Evolutionary conservation across 1,140 invertebrate species (phyloP).

Genomic region (Arion vulgaris): DNA sequence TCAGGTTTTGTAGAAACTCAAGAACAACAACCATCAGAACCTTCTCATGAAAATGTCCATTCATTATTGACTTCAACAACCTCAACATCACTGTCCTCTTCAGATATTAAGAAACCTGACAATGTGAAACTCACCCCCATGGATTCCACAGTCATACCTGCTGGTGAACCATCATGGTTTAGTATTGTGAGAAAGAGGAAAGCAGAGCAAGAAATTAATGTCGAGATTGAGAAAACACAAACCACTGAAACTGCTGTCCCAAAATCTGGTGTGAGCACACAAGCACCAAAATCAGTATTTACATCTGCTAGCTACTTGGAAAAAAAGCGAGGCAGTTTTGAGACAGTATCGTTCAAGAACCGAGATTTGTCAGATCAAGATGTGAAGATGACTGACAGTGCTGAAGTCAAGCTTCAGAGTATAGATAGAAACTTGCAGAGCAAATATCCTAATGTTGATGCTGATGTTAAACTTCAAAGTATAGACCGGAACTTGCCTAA

Average conservation of each 20-base stretch:
- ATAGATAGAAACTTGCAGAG: background rate
- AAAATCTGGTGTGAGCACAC: background rate
- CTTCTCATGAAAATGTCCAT: background rate
- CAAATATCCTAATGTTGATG: constrained; percentile 12
- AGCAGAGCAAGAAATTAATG: background rate
- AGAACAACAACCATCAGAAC: background rate
- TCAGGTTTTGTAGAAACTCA: background rate
- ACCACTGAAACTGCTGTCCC: background rate
- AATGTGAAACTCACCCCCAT: background rate
- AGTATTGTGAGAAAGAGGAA: constrained; percentile 34
- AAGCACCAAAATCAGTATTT: constrained; percentile 18
- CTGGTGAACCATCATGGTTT: constrained; percentile 18
- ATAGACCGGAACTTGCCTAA: background rate
- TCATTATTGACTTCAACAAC: constrained; percentile 19
- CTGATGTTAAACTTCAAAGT: background rate
- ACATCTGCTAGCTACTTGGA: constrained; percentile 24
- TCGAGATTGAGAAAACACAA: constrained; percentile 13
- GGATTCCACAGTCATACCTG: background rate
- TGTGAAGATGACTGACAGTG: background rate
- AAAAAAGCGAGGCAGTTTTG: constrained; percentile 23
- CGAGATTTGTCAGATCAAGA: background rate
- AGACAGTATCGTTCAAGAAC: background rate
- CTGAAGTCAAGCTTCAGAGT: background rate
- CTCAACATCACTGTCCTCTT: background rate
- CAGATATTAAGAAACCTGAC: background rate